Percentiles rank a stretch among this genome's conserved stretches.
Evolutionary conservation across 37 sponge, comb jelly and placozoan species (phyloP).

Genomic region (Beroe forskalii): DNA sequence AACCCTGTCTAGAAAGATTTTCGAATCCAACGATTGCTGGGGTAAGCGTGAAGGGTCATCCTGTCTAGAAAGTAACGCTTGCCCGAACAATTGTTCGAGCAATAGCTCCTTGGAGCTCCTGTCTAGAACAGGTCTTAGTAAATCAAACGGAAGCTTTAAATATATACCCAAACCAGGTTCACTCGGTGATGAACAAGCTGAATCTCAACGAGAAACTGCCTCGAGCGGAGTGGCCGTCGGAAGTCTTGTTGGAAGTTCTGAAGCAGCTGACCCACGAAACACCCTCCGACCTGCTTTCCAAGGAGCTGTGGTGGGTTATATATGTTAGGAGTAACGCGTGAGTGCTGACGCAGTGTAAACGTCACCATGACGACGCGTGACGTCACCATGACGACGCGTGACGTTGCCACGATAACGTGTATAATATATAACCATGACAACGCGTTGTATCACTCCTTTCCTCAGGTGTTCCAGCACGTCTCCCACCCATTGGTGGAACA

Average conservation of each 20-base stretch:
- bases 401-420: background rate
- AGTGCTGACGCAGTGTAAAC: background rate
- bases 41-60: too few species aligned
- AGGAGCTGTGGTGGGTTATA: constrained; percentile 64
- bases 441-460: constrained; percentile 4
- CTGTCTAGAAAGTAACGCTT: too few species aligned
- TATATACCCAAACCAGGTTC: too few species aligned
- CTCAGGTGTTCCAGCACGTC: constrained; percentile 92
- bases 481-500: constrained; percentile 95
- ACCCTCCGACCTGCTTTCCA: constrained; percentile 83
- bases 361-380: background rate
- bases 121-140: too few species aligned
- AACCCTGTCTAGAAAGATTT: too few species aligned
- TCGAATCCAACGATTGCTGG: too few species aligned
- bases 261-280: constrained; percentile 87
- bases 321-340: background rate
- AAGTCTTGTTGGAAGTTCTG: constrained; percentile 80
- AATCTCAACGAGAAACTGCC: constrained; percentile 63
- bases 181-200: constrained; percentile 49
- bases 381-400: background rate
- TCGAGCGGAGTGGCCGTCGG: constrained; percentile 88
- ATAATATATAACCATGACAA: background rate
- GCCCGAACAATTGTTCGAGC: too few species aligned
- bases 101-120: too few species aligned
- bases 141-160: too few species aligned